Evolutionary conservation across 2,113 vertebrate species (phyloP).

Genomic region (Onychostruthus taczanowskii): DNA sequence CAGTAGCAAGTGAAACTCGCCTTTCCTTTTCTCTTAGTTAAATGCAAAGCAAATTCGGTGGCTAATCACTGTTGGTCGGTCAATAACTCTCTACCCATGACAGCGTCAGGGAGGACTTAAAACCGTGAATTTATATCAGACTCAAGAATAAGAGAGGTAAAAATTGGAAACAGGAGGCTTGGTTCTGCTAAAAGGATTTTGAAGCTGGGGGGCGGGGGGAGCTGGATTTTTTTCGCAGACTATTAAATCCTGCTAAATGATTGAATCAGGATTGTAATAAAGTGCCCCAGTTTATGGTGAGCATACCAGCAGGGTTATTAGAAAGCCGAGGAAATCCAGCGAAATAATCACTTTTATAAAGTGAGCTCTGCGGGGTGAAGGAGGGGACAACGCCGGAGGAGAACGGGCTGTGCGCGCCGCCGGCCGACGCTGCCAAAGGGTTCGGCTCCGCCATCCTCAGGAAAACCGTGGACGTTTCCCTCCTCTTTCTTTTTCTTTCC

Average conservation of each 20-base stretch:
- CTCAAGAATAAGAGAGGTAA: conserved; percentile 16
- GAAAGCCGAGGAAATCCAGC: conserved; percentile 60
- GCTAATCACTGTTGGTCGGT: neutral
- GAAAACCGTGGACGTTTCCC: neutral
- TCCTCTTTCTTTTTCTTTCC: neutral
- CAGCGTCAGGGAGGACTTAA: neutral
- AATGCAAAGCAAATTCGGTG: neutral
- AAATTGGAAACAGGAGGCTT: conserved; percentile 64
- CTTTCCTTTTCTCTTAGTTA: neutral
- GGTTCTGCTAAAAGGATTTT: neutral
- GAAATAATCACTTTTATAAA: conserved; percentile 61
- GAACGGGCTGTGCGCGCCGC: neutral
- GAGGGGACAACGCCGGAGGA: conserved; percentile 43
- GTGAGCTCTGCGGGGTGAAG: conserved; percentile 56
- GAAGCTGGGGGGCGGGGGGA: neutral
- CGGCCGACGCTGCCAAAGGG: neutral
- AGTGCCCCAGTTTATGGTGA: conserved; percentile 20
- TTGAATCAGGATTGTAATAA: conserved; percentile 47
- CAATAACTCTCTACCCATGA: neutral
- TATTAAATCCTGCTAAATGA: conserved; percentile 68
- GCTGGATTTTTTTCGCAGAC: conserved; percentile 50
- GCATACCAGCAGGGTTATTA: conserved; percentile 43
- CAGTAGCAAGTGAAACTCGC: neutral
- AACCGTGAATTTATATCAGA: neutral
- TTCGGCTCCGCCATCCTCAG: neutral